Base-by-base conservation (phyloP, 2,113 vertebrate species). In the Orycteropus afer region DNA sequence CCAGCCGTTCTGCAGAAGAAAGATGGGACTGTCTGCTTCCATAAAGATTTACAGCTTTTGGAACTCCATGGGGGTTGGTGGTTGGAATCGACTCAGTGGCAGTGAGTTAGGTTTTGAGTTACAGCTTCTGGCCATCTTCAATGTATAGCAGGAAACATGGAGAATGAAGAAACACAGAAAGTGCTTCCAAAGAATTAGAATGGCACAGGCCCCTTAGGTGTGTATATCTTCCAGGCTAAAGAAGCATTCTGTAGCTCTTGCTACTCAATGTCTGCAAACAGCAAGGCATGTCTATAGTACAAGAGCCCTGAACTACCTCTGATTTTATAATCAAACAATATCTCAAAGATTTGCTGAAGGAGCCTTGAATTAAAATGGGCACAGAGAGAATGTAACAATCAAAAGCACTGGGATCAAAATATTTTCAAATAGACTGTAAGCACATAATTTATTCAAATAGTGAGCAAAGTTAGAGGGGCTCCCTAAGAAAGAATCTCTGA, bases 361-460 rank as follows among this genome's bases (percentile, higher is more conserved):
- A 91, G n/a, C 23, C n/a, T 37, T 78, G 61, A 94, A 89, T 67
- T 73, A 71, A 77, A 81, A 45, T 80, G 32, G 29, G 85, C 34
- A 87, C 7, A 89, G 65, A 76, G 55, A 53, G 86, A 94, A 79
- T 47, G 49, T 42, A 86, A 78, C 7, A 55, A 81, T 22, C 11
- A 51, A 59, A 93, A 57, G 9, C 23, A 2, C 49, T 49, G 17
- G 89, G 20, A 83, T 32, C n/a, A 78, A 67, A 82, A 67, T 74
- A 61, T 78, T 92, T 94, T 91, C 78, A 74, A 95, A 73, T 49
- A 59, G 78, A 63, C 59, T 82, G 40, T 63, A 82, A 59, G 23
- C 3, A 57, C 89, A 25, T 45, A 74, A 74, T 73, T 51, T 76
- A 86, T 49, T 78, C 53, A 90, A 82, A n/a, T 40, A 81, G 73